Evolutionary conservation across 2,888 invertebrate species (phyloP).

Genomic region (Acheta domesticus): DNA sequence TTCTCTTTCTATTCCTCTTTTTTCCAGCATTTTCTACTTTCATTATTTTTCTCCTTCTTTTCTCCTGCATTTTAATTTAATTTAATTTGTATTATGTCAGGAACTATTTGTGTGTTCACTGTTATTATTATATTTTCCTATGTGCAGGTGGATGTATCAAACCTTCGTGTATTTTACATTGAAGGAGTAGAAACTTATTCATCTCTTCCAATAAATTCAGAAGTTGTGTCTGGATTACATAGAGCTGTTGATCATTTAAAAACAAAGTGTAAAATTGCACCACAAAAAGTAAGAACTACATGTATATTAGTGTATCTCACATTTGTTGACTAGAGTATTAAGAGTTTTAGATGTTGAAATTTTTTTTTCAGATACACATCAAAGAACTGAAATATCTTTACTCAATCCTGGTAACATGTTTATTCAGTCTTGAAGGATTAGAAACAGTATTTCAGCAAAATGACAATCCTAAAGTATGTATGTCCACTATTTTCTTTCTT

Average conservation of each 20-base stretch:
- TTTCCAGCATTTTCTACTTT: constrained; percentile 11
- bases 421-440: constrained; percentile 53
- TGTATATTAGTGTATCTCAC: constrained; percentile 33
- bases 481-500: too few relatives aligned
- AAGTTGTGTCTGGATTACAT: constrained; percentile 57
- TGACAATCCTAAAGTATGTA: constrained; percentile 51
- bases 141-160: constrained; percentile 57
- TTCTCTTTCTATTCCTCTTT: neutral
- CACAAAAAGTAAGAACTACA: constrained; percentile 53
- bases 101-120: neutral
- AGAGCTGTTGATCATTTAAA: constrained; percentile 56
- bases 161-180: constrained; percentile 75
- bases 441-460: constrained; percentile 63
- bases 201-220: constrained; percentile 56
- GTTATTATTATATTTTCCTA: constrained; percentile 23
- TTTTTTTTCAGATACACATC: constrained; percentile 54
- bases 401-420: constrained; percentile 49
- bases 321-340: constrained; percentile 24
- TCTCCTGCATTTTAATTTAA: too few relatives aligned
- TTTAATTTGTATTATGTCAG: neutral
- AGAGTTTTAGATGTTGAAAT: constrained; percentile 27
- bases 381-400: constrained; percentile 62
- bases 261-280: constrained; percentile 53
- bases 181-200: constrained; percentile 69
- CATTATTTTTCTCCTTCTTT: too few relatives aligned